phyloP scores from a whole-genome alignment of 2,888 invertebrate species.

The Mimas tiliae region DNA sequence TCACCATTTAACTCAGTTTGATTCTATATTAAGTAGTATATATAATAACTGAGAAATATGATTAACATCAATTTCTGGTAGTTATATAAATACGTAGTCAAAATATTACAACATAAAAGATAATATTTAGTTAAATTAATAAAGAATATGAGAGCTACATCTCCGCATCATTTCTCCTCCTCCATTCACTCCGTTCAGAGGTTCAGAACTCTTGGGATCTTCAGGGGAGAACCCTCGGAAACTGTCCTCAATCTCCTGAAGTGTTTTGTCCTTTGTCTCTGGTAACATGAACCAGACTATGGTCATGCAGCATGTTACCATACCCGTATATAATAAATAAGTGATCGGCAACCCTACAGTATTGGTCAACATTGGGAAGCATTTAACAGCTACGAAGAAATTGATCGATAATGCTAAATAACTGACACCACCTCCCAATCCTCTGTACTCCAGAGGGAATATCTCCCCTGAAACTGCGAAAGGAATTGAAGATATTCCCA shows the following conservation, averaged over 20 bases:
- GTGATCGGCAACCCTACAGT: conserved; percentile 82
- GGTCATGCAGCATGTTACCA: conserved; percentile 78
- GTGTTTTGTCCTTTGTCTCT: conserved; percentile 87
- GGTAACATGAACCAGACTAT: conserved; percentile 86
- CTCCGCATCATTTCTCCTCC: conserved; percentile 58
- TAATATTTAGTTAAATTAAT: conserved; percentile 44
- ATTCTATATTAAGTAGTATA: background rate
- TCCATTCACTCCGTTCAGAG: conserved; percentile 54
- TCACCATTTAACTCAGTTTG: background rate
- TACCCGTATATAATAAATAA: conserved; percentile 85
- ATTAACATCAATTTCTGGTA: background rate
- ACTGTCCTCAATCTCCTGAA: conserved; percentile 87
- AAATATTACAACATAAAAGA: background rate
- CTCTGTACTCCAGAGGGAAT: conserved; percentile 86
- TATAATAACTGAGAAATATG: conserved; percentile 7
- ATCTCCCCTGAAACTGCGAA: conserved; percentile 90
- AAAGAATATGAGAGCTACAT: conserved; percentile 71
- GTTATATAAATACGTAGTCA: background rate
- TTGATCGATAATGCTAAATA: conserved; percentile 86
- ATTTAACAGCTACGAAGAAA: conserved; percentile 87
- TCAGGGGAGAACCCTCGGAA: conserved; percentile 64
- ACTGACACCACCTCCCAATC: conserved; percentile 87
- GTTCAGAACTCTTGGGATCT: conserved; percentile 57
- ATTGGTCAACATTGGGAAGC: conserved; percentile 83
- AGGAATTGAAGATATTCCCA: conserved; percentile 87